Percentiles rank a stretch among this genome's conserved stretches.
phyloP scores from a whole-genome alignment of 2,797 vertebrate species.

The Melanotaenia boesemani region DNA sequence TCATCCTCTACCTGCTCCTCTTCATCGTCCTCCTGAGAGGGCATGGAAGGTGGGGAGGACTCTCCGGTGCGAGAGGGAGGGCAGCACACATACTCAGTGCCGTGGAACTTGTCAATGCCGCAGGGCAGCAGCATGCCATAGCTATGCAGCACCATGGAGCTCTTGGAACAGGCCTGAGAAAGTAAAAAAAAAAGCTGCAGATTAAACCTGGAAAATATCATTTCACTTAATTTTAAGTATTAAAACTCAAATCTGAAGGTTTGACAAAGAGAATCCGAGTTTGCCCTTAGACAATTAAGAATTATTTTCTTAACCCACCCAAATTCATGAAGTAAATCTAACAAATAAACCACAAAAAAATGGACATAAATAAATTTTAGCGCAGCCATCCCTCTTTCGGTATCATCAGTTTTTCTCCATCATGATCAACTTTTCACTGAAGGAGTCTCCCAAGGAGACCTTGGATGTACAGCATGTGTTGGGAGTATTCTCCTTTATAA shows the following conservation, averaged over 20 bases:
- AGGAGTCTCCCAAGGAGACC: not conserved
- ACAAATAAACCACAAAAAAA: not conserved
- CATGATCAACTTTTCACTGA: not conserved
- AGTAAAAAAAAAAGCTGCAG: not conserved
- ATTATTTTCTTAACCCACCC: not conserved
- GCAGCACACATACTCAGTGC: constrained; percentile 97
- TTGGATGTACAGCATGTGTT: not conserved
- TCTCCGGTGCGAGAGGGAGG: constrained; percentile 81
- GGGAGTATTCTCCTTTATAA: not conserved
- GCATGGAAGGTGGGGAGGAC: constrained; percentile 69
- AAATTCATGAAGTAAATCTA: not conserved
- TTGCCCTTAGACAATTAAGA: not conserved
- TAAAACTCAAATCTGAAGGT: not conserved
- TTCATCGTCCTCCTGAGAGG: constrained; percentile 77
- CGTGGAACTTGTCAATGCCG: constrained; percentile 92
- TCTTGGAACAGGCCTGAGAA: constrained; percentile 89
- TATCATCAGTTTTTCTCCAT: too few species aligned
- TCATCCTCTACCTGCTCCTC: constrained; percentile 87
- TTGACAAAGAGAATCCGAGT: not conserved
- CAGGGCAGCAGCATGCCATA: constrained; percentile 97
- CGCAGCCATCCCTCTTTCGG: not conserved
- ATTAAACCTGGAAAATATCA: not conserved
- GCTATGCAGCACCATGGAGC: constrained; percentile 90
- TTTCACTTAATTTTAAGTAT: not conserved
- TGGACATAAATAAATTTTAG: not conserved